Percentiles rank a stretch among this genome's conserved stretches.
Conservation (phyloP, 2,797 vertebrate species). For the Sebastes baramenuke region DNA sequence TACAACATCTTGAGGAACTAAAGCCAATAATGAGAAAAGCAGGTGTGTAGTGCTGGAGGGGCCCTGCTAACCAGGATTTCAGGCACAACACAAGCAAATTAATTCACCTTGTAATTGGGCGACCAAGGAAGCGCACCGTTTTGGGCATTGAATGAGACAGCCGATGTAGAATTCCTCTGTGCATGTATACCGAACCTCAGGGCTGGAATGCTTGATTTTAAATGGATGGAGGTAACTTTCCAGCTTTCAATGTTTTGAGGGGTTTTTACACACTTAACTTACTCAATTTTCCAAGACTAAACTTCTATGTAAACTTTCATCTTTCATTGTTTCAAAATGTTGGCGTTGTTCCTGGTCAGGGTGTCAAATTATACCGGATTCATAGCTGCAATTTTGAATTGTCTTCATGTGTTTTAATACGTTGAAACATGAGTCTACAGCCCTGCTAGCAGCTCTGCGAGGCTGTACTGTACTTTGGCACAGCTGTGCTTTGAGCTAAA, state of each 20-base stretch:
- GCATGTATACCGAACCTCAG: background rate
- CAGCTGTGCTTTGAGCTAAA: background rate
- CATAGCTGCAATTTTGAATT: background rate
- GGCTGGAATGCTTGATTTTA: background rate
- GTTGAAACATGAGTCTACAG: background rate
- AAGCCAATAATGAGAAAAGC: conserved; percentile 56
- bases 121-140: conserved; percentile 7
- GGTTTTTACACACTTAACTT: background rate
- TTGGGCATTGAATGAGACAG: background rate
- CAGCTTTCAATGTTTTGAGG: background rate
- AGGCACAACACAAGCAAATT: conserved; percentile 33
- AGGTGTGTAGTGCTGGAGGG: conserved; percentile 54
- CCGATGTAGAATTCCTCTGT: background rate
- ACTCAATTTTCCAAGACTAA: background rate
- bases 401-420: background rate
- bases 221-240: background rate
- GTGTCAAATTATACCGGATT: background rate
- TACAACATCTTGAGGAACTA: conserved; percentile 61
- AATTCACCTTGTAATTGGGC: conserved; percentile 54
- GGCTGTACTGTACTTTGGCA: background rate
- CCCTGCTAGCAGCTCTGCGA: too few relatives aligned
- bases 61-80: conserved; percentile 38
- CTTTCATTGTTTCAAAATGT: background rate
- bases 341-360: too few relatives aligned
- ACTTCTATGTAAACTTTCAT: background rate